Conservation (phyloP, 2,888 invertebrate species). For the Tetranychus truncatus region DNA sequence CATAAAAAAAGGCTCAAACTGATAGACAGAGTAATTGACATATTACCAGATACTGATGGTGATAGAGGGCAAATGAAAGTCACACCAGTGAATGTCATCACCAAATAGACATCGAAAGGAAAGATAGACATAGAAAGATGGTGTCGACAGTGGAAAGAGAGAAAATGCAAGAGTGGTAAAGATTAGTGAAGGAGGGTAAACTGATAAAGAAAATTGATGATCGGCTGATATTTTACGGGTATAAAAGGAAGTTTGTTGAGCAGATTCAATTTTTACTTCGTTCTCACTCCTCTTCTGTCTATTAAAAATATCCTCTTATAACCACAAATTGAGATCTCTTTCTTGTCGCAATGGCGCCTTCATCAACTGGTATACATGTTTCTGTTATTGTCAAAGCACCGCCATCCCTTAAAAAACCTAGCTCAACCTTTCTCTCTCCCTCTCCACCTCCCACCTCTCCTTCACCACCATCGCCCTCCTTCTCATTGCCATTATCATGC, state of each 20-base stretch:
- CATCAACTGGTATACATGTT: background rate
- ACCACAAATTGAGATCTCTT: no score
- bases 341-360: background rate
- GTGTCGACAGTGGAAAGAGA: background rate
- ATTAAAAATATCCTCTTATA: background rate
- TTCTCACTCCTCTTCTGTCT: background rate
- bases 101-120: no score
- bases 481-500: background rate
- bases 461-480: background rate
- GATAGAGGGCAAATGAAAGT: no score
- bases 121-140: no score
- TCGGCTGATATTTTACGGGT: background rate
- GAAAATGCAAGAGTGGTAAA: background rate
- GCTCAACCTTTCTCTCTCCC: background rate
- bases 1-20: no score
- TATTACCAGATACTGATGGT: no score
- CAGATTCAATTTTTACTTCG: background rate
- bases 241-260: background rate
- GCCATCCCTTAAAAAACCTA: background rate
- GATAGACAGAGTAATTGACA: no score
- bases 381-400: conserved; percentile 8
- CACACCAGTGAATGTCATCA: no score
- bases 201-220: background rate
- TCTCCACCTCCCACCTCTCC: background rate
- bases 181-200: background rate